A percentile compares a stretch with the other conserved stretches of the same genome.
phyloP scores from a whole-genome alignment of 1,140 invertebrate genomes.

The Zaprionus lachaisei region DNA sequence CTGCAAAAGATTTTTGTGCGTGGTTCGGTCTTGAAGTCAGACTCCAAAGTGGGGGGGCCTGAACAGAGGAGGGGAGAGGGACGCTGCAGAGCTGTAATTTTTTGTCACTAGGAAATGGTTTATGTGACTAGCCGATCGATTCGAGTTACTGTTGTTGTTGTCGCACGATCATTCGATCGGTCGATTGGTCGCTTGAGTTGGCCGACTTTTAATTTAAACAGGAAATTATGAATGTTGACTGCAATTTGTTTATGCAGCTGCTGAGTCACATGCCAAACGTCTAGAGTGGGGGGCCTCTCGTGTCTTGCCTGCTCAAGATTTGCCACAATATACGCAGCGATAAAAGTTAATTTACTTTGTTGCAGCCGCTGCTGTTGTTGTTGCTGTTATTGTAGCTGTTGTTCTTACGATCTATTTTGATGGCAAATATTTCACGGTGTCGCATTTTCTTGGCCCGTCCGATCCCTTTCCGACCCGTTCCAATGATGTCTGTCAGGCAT shows the following conservation, averaged over 20 bases:
- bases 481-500: constrained; percentile 66
- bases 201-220: constrained; percentile 81
- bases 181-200: constrained; percentile 29
- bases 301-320: constrained; percentile 51
- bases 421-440: constrained; percentile 76
- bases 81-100: constrained; percentile 57
- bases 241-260: constrained; percentile 83
- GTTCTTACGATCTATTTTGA: constrained; percentile 73
- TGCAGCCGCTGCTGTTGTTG: constrained; percentile 23
- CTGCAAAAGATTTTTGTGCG: constrained; percentile 22
- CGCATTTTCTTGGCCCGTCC: neutral
- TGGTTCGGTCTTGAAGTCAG: constrained; percentile 46
- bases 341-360: constrained; percentile 77
- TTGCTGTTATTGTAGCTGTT: constrained; percentile 21
- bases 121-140: constrained; percentile 69
- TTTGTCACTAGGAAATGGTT: constrained; percentile 81
- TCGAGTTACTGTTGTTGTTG: constrained; percentile 6
- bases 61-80: neutral
- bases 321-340: constrained; percentile 57
- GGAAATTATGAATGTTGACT: constrained; percentile 83
- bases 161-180: neutral
- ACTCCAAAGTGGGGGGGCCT: constrained; percentile 30
- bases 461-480: neutral
- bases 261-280: constrained; percentile 55
- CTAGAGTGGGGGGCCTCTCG: neutral